phyloP scores from a whole-genome alignment of 2,113 vertebrate genomes.

The Nerophis ophidion region DNA sequence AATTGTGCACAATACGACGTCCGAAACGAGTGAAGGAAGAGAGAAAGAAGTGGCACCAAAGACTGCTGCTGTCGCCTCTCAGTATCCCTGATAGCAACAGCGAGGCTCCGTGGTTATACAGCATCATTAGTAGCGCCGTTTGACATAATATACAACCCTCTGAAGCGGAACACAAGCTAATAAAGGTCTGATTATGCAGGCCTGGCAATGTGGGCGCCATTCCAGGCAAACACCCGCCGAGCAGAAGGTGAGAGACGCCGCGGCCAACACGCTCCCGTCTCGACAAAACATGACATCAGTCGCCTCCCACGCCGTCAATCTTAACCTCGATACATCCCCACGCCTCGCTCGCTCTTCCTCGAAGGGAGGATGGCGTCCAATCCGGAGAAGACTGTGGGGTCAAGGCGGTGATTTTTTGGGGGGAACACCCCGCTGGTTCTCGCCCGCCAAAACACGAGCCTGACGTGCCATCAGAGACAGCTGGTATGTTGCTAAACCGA shows the following conservation, averaged over 20 bases:
- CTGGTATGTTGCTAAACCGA: conserved; percentile 26
- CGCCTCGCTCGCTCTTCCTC: conserved; percentile 14
- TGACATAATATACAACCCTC: not conserved
- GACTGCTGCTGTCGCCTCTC: no score
- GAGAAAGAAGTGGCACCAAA: no score
- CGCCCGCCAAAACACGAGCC: conserved; percentile 34
- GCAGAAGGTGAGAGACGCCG: conserved; percentile 28
- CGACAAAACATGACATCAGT: conserved; percentile 17
- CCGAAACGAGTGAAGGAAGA: no score
- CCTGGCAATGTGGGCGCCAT: not conserved
- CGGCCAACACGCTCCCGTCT: conserved; percentile 16
- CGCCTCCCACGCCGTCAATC: conserved; percentile 19
- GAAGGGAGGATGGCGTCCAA: conserved; percentile 14
- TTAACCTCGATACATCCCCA: conserved; percentile 24
- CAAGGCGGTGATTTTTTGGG: conserved; percentile 1
- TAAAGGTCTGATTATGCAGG: not conserved
- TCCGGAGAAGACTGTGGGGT: conserved; percentile 18
- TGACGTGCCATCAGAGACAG: conserved; percentile 24
- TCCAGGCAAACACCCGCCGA: conserved; percentile 15
- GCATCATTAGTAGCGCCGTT: not conserved
- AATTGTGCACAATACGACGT: no score
- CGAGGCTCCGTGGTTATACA: not conserved
- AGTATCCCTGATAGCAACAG: no score
- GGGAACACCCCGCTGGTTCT: conserved; percentile 30
- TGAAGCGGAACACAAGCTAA: not conserved